Base-by-base conservation (phyloP, 2,113 vertebrate species). In the Urocitellus parryii region DNA sequence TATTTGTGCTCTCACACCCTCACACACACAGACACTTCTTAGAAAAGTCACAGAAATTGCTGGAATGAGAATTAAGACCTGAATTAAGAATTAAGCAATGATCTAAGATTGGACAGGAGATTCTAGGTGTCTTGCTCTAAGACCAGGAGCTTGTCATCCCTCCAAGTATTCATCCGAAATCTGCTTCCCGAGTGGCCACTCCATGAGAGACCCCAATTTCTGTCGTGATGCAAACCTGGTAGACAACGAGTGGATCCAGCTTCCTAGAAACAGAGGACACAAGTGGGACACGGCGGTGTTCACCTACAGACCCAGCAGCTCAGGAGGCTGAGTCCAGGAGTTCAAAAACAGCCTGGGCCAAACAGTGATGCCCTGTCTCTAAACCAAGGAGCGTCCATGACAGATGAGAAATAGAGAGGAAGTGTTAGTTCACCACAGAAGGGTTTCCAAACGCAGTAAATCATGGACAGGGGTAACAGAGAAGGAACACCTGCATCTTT, bases 221-320 rank as follows among this genome's bases (percentile, higher is more conserved):
- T 22, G 25, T 16, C 56, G 18, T 58, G 42, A 32, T 14, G 39
- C n/a, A 37, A 27, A 39, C 2, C 14, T 0, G 4, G 2, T 9
- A 80, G 39, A 25, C 22, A 12, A 1, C 1, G 13, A 91, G 32
- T 8, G 25, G 18, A 8, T 29, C 20, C 34, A 58, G 34, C n/a
- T 37, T 73, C 74, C 39, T 37, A 34, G 56, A 73, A 42, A 53
- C 1, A 34, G 11, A 11, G 73, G 32, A 51, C 22, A 22, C 17
- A 53, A 13, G 37, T 12, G 10, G 2, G 13, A 9, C 2, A 2
- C 1, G 2, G 2, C 8, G 24, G 1, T 18, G 63, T 2, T 2
- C 14, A 5, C 3, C 32, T 81, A 11, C 48, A 12, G n/a, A 39
- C 10, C 1, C 42, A 34, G 67, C 8, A 18, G 51, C 67, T 56